These are phyloP conservation scores for Rhogogaster chlorosoma DNA, from an alignment of 2,888 invertebrate genomes.

Conservation along the genomic window DNA sequence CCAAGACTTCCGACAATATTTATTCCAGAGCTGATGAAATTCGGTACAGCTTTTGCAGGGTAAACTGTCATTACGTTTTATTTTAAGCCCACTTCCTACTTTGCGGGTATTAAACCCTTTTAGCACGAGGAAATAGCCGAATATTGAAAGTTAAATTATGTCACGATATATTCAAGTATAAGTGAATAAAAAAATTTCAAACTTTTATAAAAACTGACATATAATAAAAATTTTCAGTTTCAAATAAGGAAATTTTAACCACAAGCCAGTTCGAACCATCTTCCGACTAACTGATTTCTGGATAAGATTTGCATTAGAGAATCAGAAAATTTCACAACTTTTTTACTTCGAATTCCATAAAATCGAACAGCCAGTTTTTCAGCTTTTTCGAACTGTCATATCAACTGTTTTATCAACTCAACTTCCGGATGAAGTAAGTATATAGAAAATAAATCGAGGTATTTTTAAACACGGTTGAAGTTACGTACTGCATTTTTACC, in stretches of 20 bases:
- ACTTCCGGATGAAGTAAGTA: background rate
- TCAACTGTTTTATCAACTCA: background rate
- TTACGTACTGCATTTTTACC: too few relatives aligned
- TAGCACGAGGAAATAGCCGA: background rate
- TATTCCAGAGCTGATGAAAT: background rate
- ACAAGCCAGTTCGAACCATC: background rate
- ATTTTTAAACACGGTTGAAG: too few relatives aligned
- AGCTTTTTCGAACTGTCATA: background rate
- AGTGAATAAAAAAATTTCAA: background rate
- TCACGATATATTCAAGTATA: background rate
- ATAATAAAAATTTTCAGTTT: background rate
- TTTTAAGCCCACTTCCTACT: background rate
- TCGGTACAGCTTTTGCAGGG: background rate
- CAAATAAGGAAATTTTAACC: background rate
- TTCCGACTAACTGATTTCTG: background rate
- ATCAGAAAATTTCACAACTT: background rate
- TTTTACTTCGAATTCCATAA: background rate
- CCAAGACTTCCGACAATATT: background rate
- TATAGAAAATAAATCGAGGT: background rate
- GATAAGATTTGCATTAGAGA: background rate
- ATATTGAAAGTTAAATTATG: background rate
- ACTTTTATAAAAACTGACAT: background rate
- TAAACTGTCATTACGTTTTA: constrained; percentile 6
- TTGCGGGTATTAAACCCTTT: background rate
- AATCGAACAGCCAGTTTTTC: background rate